Base-by-base conservation (phyloP, 2,888 invertebrate species). In the Stegophylla sp. region DNA sequence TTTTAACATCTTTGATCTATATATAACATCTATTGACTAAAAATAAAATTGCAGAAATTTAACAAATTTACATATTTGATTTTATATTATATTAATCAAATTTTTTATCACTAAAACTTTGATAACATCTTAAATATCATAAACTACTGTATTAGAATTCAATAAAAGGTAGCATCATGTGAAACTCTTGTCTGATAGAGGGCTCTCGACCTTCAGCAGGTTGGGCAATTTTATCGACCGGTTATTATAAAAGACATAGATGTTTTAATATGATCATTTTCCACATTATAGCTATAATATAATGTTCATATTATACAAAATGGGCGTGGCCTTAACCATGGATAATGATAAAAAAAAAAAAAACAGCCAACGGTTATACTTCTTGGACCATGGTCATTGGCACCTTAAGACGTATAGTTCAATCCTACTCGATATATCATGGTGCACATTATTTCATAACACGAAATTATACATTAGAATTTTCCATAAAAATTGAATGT, bases 371-470 rank as follows among this genome's bases (percentile, higher is more conserved):
- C 51, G 51, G 71, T 79, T 79, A 79, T 79, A n/a, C n/a, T n/a
- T 71, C 79, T 79, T 79, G 79, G 71, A 48, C 69, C 71, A 71
- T 71, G 79, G 79, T 79, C 79, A 79, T 79, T 71, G 79, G 69
- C 79, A 71, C 51, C 69, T 17, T 26, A 48, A 41, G 63, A 15
- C 3, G 13, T 17, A 67, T 51, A 34, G 69, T 69, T 69, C 51
- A 71, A 56, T 71, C 41, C 71, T 53, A 71, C 72, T 51, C 17
- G 17, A 48, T 13, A 34, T 34, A 13, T 20, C n/a, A 41, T 15
- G 48, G 28, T 72, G 26, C 23, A 23, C 61, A 63, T 34, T 34
- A 63, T 74, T 63, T 34, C 23, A 75, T 75, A 51, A 75, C 41
- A 41, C 17, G 23, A 63, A 63, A 63, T n/a, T 48, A 45, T 15